Evolutionary conservation across 2,797 vertebrate genomes (phyloP).

Genomic region (Rhynchonycteris naso): DNA sequence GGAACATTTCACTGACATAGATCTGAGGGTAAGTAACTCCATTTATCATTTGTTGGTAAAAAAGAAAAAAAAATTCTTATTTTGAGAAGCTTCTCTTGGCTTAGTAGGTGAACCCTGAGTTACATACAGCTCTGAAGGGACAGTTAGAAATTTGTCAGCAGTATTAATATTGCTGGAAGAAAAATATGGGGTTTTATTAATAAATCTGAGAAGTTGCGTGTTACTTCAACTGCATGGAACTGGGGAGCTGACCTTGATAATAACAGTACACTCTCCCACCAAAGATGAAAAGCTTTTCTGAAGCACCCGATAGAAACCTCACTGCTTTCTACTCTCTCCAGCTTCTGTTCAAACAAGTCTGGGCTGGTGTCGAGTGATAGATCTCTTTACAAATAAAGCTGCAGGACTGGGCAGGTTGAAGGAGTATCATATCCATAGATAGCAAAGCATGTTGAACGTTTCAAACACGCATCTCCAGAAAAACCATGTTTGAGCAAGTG

Average conservation of each 20-base stretch:
- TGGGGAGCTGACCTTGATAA: background rate
- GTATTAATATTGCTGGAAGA: background rate
- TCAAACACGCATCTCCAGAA: background rate
- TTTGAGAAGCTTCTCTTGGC: background rate
- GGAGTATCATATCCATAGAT: background rate
- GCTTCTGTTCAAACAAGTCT: slow-evolving; percentile 56
- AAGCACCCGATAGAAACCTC: background rate
- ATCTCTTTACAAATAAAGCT: slow-evolving; percentile 8
- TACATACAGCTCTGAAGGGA: background rate
- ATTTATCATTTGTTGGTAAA: background rate
- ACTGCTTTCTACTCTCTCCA: background rate
- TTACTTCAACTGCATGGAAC: background rate
- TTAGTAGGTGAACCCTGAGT: background rate
- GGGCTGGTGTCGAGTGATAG: slow-evolving; percentile 37
- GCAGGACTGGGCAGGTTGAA: slow-evolving; percentile 38
- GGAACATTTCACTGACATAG: background rate
- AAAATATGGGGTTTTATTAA: background rate
- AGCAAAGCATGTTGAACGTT: background rate
- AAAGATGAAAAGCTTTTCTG: background rate
- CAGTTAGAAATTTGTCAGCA: background rate
- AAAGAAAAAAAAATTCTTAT: background rate
- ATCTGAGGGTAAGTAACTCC: background rate
- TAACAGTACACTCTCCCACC: background rate
- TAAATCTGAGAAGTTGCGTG: background rate
- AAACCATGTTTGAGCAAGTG: background rate